Conservation (phyloP, 2,113 vertebrate species). For the Melanotaenia duboulayi region DNA sequence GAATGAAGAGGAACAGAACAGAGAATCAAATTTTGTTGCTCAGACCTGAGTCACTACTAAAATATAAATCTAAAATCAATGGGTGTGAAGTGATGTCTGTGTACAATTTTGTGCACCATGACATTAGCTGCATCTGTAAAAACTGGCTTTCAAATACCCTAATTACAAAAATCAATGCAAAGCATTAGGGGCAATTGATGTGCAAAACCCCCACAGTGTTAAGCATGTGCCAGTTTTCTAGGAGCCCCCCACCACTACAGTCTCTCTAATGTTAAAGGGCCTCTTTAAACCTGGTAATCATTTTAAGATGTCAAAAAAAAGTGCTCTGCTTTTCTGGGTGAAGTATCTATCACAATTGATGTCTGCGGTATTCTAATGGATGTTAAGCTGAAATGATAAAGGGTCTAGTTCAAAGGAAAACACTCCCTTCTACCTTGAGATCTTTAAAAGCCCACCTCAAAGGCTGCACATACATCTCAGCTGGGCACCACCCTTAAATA, state of each 20-base stretch:
- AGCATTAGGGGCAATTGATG: conserved; percentile 53
- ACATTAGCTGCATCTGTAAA: conserved; percentile 68
- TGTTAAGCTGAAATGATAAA: conserved; percentile 70
- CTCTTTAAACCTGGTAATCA: conserved; percentile 71
- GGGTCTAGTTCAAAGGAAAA: conserved; percentile 64
- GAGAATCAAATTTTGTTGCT: conserved; percentile 1
- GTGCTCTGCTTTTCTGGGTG: conserved; percentile 37
- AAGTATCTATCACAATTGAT: conserved; percentile 65
- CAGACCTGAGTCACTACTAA: conserved; percentile 25
- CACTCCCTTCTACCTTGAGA: conserved; percentile 58
- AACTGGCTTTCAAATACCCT: conserved; percentile 42
- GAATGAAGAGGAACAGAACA: conserved; percentile 31
- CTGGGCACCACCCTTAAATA: conserved; percentile 74
- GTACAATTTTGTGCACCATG: conserved; percentile 42
- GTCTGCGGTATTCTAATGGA: conserved; percentile 66
- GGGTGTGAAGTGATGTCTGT: conserved; percentile 70
- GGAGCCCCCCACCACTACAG: conserved; percentile 11
- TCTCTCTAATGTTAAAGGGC: conserved; percentile 51
- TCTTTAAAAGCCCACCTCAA: conserved; percentile 71
- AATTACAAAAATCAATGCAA: conserved; percentile 69
- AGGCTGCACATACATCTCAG: conserved; percentile 54
- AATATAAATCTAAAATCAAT: conserved; percentile 39
- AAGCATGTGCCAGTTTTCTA: conserved; percentile 61
- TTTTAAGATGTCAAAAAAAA: conserved; percentile 73
- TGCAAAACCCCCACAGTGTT: conserved; percentile 61